Conservation (phyloP, 2,797 vertebrate species). For the Neopelma chrysocephalum region DNA sequence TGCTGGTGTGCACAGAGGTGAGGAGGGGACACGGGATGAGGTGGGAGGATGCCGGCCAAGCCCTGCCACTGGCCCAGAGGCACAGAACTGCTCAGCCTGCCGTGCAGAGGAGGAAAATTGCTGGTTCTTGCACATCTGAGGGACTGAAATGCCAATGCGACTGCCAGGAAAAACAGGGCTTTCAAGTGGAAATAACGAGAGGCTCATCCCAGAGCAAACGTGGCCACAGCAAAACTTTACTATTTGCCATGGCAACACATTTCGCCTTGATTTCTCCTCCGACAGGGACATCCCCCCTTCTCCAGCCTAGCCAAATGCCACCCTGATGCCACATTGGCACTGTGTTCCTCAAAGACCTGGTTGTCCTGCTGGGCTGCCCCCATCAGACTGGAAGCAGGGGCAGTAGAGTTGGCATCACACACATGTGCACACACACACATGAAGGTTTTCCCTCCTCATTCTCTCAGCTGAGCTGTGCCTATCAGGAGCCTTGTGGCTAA, state of each 20-base stretch:
- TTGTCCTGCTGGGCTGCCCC: not conserved
- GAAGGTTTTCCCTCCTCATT: not conserved
- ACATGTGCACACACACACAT: fast-evolving
- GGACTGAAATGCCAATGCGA: not conserved
- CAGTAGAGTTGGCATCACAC: not conserved
- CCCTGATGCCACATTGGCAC: not conserved
- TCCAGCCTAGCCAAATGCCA: not conserved
- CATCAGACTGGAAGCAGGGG: not conserved
- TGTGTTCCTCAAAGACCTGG: fast-evolving
- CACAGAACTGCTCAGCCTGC: not conserved
- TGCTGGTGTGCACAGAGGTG: not conserved
- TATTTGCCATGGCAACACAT: not conserved
- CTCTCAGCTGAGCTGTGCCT: not conserved
- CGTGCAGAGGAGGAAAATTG: not conserved
- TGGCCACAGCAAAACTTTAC: not conserved
- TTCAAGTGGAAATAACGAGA: slow-evolving; percentile 18
- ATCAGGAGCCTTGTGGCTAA: not conserved
- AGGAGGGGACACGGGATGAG: not conserved
- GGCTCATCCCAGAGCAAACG: not conserved
- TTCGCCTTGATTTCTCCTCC: not conserved
- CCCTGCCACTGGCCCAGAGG: not conserved
- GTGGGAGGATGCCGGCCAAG: not conserved
- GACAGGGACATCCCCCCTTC: not conserved
- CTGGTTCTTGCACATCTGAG: not conserved
- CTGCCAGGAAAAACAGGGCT: slow-evolving; percentile 48